phyloP scores from a whole-genome alignment of 1,140 invertebrate species.

The Cydia strobilella region DNA sequence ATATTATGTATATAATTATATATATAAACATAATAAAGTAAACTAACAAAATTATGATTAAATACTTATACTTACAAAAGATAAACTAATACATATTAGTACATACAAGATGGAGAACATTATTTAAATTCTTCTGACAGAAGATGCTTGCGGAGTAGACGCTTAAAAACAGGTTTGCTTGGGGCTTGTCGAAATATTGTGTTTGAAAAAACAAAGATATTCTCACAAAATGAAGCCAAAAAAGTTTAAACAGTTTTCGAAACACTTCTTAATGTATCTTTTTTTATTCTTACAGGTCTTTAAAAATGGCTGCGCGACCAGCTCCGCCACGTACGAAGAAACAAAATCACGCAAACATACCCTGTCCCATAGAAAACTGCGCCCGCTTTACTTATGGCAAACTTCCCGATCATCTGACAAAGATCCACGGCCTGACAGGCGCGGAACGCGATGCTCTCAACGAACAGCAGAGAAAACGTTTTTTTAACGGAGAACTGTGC shows the following conservation, averaged over 20 bases:
- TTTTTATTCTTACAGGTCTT: slow-evolving; percentile 51
- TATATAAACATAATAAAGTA: too few species aligned
- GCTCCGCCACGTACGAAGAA: slow-evolving; percentile 71
- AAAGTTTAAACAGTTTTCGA: background rate
- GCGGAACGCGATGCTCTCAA: slow-evolving; percentile 76
- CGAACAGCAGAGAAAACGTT: slow-evolving; percentile 77
- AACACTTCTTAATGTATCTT: background rate
- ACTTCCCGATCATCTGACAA: slow-evolving; percentile 77
- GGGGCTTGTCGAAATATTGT: too few species aligned
- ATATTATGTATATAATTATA: too few species aligned
- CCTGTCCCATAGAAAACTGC: slow-evolving; percentile 78
- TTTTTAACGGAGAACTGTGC: slow-evolving; percentile 79
- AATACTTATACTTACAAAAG: too few species aligned
- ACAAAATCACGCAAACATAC: slow-evolving; percentile 79
- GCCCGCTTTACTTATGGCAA: slow-evolving; percentile 79
- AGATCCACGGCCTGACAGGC: slow-evolving; percentile 75
- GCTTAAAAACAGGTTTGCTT: too few species aligned
- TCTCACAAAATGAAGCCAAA: background rate
- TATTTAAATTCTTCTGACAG: too few species aligned
- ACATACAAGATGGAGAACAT: too few species aligned
- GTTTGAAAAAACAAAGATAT: too few species aligned
- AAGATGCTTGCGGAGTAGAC: too few species aligned
- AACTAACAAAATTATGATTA: too few species aligned
- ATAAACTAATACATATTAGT: too few species aligned
- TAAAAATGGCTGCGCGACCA: slow-evolving; percentile 59